Conservation (phyloP, 2,797 vertebrate species). For the Pantherophis alleghaniensis region DNA sequence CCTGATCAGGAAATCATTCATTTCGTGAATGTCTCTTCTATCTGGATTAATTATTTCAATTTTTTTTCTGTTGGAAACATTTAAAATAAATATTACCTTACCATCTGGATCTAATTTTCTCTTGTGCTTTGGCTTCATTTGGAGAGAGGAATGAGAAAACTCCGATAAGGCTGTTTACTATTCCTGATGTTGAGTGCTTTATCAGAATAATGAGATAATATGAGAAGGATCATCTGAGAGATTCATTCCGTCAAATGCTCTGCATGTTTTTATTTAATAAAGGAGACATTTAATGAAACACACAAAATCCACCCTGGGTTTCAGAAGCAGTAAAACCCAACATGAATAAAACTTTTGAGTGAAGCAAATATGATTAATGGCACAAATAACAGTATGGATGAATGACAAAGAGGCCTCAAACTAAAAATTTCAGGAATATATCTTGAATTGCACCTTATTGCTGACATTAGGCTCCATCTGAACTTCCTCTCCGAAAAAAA, state of each 20-base stretch:
- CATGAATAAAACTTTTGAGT: constrained; percentile 33
- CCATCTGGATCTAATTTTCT: background rate
- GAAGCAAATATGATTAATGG: constrained; percentile 23
- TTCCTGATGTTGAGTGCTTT: background rate
- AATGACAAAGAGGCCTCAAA: constrained; percentile 44
- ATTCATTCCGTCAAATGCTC: background rate
- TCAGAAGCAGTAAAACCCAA: constrained; percentile 31
- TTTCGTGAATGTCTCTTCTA: background rate
- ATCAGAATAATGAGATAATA: background rate
- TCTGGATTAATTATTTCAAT: background rate
- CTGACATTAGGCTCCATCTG: constrained; percentile 50
- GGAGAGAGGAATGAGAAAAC: background rate
- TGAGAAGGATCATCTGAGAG: background rate
- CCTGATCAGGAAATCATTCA: background rate
- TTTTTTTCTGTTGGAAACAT: background rate
- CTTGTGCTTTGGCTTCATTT: background rate
- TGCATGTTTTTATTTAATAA: background rate
- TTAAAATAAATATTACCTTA: background rate
- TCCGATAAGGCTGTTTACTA: background rate
- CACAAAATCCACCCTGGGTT: constrained; percentile 16
- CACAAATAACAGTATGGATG: constrained; percentile 17
- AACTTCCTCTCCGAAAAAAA: constrained; percentile 50
- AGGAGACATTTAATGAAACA: constrained; percentile 8
- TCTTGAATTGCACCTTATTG: constrained; percentile 53
- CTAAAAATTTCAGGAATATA: constrained; percentile 48